Base-by-base conservation (phyloP, 2,888 invertebrate genomes). In the Cacoxenus indagator region DNA sequence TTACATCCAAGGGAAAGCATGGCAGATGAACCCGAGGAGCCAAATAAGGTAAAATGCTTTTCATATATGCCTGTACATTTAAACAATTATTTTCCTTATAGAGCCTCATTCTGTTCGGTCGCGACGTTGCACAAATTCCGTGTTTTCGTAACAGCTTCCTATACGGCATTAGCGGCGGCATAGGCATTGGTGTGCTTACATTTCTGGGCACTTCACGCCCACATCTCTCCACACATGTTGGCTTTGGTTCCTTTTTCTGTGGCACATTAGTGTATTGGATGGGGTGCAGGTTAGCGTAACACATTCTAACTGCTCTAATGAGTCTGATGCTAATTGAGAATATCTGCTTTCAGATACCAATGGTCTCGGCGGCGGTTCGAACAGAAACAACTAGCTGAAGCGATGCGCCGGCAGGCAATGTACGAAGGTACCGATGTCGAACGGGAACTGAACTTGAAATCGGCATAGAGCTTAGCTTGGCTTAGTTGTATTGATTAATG, bases 141-240 rank as follows among this genome's bases (percentile, higher is more conserved):
- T 96, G 96, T 87, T 95, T 95, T 85, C 90, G 94, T 72, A 92
- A 91, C 79, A 94, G 94, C 84, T 93, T 93, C 81, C 84, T 95
- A 0, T 93, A 93, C 86, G 95, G 95, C 9, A 91, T 95, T 65
- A 87, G 90, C 64, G 90, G 93, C 55, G 95, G 95, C 62, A 80
- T 95, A 26, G 92, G 90, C 3, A 85, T 89, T 71, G 95, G 95
- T 11, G 81, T 95, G 67, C 88, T 90, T 4, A 89, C 92, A 70
- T 96, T 96, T 87, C 88, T 95, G 83, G 91, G 92, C 75, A 94
- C 95, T 11, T 95, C 95, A 73, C 91, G 91, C 76, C 88, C 92
- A 4, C 87, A 89, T 78, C 82, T 90, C 9, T 90, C 94, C 0
- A 90, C 91, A 31, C 91, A 94, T 82, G 89, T 92, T 73, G 93